A percentile compares a stretch with the other conserved stretches of the same genome.
Evolutionary conservation across 2,113 vertebrate species (phyloP).

Genomic region (Pygoscelis adeliae): DNA sequence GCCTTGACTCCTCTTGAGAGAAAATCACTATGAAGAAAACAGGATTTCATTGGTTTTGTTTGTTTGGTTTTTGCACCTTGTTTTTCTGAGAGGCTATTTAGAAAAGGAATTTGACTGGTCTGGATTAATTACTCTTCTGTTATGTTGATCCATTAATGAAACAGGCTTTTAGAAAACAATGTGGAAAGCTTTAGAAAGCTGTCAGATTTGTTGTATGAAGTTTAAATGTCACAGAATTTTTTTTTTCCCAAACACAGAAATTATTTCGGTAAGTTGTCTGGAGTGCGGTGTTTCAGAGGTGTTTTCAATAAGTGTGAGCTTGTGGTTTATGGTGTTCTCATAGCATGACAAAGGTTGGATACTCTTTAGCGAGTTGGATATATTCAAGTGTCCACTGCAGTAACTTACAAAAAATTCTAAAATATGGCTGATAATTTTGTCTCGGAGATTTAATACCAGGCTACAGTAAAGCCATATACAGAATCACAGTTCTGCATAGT

Average conservation of each 20-base stretch:
- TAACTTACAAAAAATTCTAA: not conserved
- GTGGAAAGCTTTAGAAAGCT: not conserved
- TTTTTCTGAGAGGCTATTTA: not conserved
- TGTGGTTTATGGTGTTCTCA: not conserved
- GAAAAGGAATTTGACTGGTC: not conserved
- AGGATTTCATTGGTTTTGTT: not conserved
- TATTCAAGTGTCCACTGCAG: not conserved
- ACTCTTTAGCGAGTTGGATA: not conserved
- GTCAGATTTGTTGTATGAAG: not conserved
- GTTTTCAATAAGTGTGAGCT: not conserved
- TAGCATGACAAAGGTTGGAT: not conserved
- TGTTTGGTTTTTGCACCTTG: not conserved
- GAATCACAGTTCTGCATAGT: not conserved
- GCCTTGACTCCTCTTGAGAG: not conserved
- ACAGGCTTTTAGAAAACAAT: not conserved
- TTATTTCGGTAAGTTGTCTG: not conserved
- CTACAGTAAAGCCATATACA: not conserved
- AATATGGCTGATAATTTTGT: not conserved
- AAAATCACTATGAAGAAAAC: not conserved
- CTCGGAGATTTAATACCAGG: not conserved
- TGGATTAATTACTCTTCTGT: not conserved
- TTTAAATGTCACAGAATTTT: not conserved
- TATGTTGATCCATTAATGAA: not conserved
- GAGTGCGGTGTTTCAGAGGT: not conserved
- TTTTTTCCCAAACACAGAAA: not conserved